These are phyloP conservation scores for Perithous albicinctus DNA, from an alignment of 2,888 invertebrate genomes.

Conservation along the genomic window DNA sequence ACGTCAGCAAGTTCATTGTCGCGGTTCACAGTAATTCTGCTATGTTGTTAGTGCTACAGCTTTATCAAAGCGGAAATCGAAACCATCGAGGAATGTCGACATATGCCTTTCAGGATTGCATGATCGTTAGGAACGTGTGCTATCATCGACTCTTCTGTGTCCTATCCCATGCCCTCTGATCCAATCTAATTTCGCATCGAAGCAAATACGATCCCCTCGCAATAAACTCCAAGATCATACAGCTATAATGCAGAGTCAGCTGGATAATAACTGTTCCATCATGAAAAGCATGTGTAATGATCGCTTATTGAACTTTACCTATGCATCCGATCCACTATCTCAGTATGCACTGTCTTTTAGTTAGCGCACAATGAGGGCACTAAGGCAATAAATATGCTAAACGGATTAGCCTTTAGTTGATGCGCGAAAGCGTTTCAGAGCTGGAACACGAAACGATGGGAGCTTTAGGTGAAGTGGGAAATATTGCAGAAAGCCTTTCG, in stretches of 20 bases:
- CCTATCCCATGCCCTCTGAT: slow-evolving; percentile 19
- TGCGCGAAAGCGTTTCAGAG: slow-evolving; percentile 35
- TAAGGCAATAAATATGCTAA: slow-evolving; percentile 25
- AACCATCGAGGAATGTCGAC: not conserved
- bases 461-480: slow-evolving; percentile 43
- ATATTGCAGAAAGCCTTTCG: slow-evolving; percentile 88
- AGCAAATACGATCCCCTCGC: slow-evolving; percentile 23
- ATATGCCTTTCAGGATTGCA: slow-evolving; percentile 31
- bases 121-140: slow-evolving; percentile 21
- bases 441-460: not conserved
- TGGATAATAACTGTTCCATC: slow-evolving; percentile 35
- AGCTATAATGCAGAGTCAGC: slow-evolving; percentile 44
- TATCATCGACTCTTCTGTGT: slow-evolving; percentile 8
- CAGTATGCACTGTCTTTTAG: slow-evolving; percentile 11
- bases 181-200: slow-evolving; percentile 59
- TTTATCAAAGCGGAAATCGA: slow-evolving; percentile 6
- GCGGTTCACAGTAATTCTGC: slow-evolving; percentile 17
- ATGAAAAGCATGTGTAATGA: slow-evolving; percentile 40
- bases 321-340: not conserved
- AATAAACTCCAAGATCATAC: slow-evolving; percentile 3
- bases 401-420: slow-evolving; percentile 68
- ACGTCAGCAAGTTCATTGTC: slow-evolving; percentile 12
- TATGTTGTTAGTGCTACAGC: slow-evolving; percentile 9
- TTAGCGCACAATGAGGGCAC: slow-evolving; percentile 24
- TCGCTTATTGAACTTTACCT: slow-evolving; percentile 28